Percentiles rank a stretch among this genome's conserved stretches.
Conservation (phyloP, 2,888 invertebrate genomes). For the Tromatobia lineatoria region DNA sequence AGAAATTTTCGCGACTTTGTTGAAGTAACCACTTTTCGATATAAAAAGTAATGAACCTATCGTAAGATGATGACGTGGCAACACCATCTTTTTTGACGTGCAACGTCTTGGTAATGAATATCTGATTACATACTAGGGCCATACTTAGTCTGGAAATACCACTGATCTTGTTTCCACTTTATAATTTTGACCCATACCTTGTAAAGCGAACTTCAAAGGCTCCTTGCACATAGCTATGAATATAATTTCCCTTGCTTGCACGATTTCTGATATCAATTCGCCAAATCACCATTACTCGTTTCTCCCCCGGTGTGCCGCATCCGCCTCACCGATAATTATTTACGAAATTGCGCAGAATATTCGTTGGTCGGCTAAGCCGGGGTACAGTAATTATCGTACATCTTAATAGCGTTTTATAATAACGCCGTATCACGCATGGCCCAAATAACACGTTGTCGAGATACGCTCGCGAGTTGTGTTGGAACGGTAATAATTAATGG, state of each 20-base stretch:
- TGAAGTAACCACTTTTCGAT: no score
- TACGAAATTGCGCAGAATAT: constrained; percentile 71
- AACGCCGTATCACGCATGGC: constrained; percentile 75
- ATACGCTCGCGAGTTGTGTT: constrained; percentile 58
- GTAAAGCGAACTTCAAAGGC: no score
- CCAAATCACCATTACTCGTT: constrained; percentile 57
- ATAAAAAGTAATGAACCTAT: no score
- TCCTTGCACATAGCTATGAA: constrained; percentile 11
- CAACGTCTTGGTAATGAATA: not conserved
- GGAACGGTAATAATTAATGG: constrained; percentile 74
- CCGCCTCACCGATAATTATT: constrained; percentile 72
- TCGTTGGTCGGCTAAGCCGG: constrained; percentile 55
- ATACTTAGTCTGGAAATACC: not conserved
- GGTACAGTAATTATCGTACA: constrained; percentile 74
- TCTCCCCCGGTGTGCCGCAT: constrained; percentile 36
- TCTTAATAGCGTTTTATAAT: constrained; percentile 77
- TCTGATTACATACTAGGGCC: constrained; percentile 1
- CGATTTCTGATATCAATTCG: constrained; percentile 65
- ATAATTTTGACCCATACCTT: constrained; percentile 9
- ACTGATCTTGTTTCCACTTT: constrained; percentile 17
- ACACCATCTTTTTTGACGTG: no score
- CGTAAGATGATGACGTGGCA: no score
- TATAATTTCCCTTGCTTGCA: constrained; percentile 42
- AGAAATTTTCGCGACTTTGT: no score
- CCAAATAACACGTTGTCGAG: constrained; percentile 75